Conservation (phyloP, 1,140 invertebrate genomes). For the Physella acuta region DNA sequence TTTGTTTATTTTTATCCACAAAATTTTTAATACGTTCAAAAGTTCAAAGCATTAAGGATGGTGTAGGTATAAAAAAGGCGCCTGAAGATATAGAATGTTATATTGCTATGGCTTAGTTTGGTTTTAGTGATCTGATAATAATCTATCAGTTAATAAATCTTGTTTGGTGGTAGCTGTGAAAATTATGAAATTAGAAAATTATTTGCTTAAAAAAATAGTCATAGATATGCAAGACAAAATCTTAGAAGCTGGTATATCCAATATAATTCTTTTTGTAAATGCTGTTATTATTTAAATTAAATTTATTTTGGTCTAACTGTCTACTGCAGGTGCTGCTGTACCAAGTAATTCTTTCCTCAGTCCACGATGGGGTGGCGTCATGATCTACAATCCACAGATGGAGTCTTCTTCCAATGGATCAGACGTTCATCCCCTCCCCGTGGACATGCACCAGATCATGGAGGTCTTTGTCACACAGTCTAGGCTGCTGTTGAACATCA, state of each 20-base stretch:
- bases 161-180: too few relatives aligned
- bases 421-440: constrained; percentile 61
- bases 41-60: too few relatives aligned
- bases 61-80: too few relatives aligned
- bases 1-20: too few relatives aligned
- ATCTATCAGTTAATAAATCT: too few relatives aligned
- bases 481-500: constrained; percentile 75
- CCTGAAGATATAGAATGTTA: too few relatives aligned
- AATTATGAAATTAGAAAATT: background rate
- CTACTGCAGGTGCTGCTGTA: constrained; percentile 11
- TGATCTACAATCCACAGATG: constrained; percentile 58
- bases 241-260: background rate
- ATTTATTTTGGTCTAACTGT: too few relatives aligned
- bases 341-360: constrained; percentile 77
- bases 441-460: constrained; percentile 70
- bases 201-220: background rate
- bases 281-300: background rate
- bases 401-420: constrained; percentile 55
- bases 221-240: background rate
- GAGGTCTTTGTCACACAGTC: constrained; percentile 78
- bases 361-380: constrained; percentile 82
- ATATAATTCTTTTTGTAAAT: background rate
- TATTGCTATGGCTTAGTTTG: too few relatives aligned
- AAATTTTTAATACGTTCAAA: too few relatives aligned
- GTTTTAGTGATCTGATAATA: too few relatives aligned